These are phyloP conservation scores for Epicauta chinensis DNA, from an alignment of 1,140 invertebrate species.

Conservation along the genomic window DNA sequence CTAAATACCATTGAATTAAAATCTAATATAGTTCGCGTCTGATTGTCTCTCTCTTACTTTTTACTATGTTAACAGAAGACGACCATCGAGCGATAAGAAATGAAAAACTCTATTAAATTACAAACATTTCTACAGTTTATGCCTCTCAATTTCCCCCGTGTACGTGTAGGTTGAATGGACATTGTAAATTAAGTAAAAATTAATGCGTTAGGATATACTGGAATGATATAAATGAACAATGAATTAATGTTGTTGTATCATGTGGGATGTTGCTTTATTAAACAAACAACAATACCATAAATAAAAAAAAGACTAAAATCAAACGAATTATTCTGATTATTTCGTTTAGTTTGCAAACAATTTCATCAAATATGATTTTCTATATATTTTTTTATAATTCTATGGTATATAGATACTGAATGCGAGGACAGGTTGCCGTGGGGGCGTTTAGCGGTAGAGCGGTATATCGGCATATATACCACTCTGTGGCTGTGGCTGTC, in stretches of 20 bases:
- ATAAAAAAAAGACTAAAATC: neutral
- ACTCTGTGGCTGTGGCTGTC: constrained; percentile 10
- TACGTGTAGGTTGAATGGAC: constrained; percentile 11
- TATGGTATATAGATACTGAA: neutral
- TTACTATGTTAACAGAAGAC: too few relatives aligned
- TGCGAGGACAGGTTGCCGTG: constrained; percentile 14
- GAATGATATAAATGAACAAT: constrained; percentile 15
- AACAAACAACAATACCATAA: neutral
- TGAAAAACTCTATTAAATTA: too few relatives aligned
- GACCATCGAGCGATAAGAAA: too few relatives aligned
- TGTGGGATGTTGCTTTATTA: constrained; percentile 6
- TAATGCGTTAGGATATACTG: constrained; percentile 5
- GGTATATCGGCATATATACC: constrained; percentile 3
- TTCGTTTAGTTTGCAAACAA: too few relatives aligned
- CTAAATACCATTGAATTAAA: too few relatives aligned
- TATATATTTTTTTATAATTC: neutral
- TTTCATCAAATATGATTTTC: too few relatives aligned
- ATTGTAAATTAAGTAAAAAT: constrained; percentile 11
- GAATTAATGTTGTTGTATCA: constrained; percentile 8
- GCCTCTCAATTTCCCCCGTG: too few relatives aligned
- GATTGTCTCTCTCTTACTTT: too few relatives aligned
- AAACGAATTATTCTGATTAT: too few relatives aligned
- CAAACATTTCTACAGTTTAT: too few relatives aligned
- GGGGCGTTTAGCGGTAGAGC: constrained; percentile 9
- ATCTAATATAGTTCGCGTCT: too few relatives aligned